Evolutionary conservation across 2,797 vertebrate genomes (phyloP), one percentile per base, ranked within the genome.

Genomic region (Anguilla anguilla): DNA sequence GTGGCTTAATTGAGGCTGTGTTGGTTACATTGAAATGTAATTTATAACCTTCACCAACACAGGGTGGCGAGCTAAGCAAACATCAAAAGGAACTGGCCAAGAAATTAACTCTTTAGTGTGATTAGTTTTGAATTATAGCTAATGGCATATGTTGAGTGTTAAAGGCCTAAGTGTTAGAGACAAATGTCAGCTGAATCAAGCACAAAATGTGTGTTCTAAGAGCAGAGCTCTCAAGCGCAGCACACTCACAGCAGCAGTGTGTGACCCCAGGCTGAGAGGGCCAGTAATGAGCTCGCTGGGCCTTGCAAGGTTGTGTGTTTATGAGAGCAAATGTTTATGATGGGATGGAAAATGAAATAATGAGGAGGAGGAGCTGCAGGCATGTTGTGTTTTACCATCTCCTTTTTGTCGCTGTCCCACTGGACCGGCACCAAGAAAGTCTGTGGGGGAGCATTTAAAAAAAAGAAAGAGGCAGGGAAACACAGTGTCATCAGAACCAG

Each of bases 351-450:
- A 82, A 82, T 82, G 2, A 81, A 81, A 81, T 25, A 43, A 82
- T 49, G 22, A 74, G 17, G 64, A 84, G 28, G 35, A 67, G 13
- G 28, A 39, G 31, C 25, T 85, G 28, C 13, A 89, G 61, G 11
- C 46, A 9, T 6, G 19, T 86, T 85, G 84, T 91, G 7, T 88
- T 89, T 95, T 95, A 96, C 95, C 95, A 59, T 95, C 92, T 92
- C 93, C 91, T 91, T 93, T 96, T 5, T 87, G 43, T 88, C 88
- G 93, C 49, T 92, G 88, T 39, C 43, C 87, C n/a, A 96, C 59
- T 0, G 96, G 96, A 85, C 94, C 93, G 1, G 96, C 96, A 85
- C 94, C 94, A 88, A 96, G 87, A 59, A 95, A 89, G 0, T 93
- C 96, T 97, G 88, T 90, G 55, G 69, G 55, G 46, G 51, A 19